Conservation (phyloP, 1,140 invertebrate species). For the Lineus longissimus region DNA sequence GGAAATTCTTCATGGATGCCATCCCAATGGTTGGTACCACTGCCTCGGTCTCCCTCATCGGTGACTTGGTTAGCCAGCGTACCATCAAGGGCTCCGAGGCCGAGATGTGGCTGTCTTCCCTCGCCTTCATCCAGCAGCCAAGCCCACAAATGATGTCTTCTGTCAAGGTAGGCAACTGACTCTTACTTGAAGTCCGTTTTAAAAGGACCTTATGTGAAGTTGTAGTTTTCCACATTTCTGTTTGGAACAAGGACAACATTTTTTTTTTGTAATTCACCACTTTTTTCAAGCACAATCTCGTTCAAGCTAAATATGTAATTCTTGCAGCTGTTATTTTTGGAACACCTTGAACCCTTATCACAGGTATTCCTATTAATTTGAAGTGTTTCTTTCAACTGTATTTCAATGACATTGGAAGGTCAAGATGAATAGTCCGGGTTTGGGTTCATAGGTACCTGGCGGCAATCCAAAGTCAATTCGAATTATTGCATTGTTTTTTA, state of each 20-base stretch:
- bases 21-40: slow-evolving; percentile 76
- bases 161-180: slow-evolving; percentile 56
- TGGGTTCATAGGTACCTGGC: too few species aligned
- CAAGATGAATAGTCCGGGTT: too few species aligned
- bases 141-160: slow-evolving; percentile 66
- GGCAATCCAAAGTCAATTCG: too few species aligned
- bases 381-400: too few species aligned
- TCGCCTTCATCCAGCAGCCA: slow-evolving; percentile 73
- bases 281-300: neutral
- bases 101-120: slow-evolving; percentile 75
- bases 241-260: too few species aligned
- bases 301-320: neutral
- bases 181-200: slow-evolving; percentile 3
- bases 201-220: neutral
- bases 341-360: too few species aligned
- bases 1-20: slow-evolving; percentile 63
- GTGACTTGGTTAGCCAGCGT: slow-evolving; percentile 68
- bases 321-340: neutral
- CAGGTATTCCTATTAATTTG: too few species aligned
- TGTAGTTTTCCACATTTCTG: too few species aligned
- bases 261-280: too few species aligned
- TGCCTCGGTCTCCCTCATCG: slow-evolving; percentile 74
- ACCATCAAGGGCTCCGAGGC: slow-evolving; percentile 63
- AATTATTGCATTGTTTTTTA: too few species aligned
- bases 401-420: too few species aligned